Conservation (phyloP, 2,888 invertebrate genomes). For the Dryomyza anilis region DNA sequence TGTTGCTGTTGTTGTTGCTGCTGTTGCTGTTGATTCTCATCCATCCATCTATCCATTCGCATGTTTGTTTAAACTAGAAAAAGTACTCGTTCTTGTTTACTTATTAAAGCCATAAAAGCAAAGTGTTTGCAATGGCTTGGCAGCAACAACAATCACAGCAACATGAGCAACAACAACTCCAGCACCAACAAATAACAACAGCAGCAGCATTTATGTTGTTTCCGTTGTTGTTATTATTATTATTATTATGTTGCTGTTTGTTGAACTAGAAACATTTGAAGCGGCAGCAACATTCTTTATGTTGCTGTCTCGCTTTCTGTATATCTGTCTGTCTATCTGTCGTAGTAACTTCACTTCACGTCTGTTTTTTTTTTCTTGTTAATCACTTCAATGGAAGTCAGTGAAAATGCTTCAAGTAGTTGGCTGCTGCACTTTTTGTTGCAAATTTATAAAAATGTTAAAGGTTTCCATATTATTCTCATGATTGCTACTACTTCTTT, state of each 20-base stretch:
- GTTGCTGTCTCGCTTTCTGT: too few species aligned
- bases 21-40: not conserved
- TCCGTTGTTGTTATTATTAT: slow-evolving; percentile 18
- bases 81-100: not conserved
- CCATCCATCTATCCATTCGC: not conserved
- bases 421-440: not conserved
- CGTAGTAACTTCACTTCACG: not conserved
- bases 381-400: slow-evolving; percentile 13
- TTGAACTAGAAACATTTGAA: slow-evolving; percentile 37
- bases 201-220: slow-evolving; percentile 16
- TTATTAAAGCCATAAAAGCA: slow-evolving; percentile 25
- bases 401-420: slow-evolving; percentile 3
- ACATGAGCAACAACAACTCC: not conserved
- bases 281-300: slow-evolving; percentile 25
- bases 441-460: slow-evolving; percentile 11
- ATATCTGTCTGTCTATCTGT: too few species aligned
- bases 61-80: slow-evolving; percentile 10
- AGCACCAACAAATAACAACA: not conserved
- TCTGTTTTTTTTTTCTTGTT: slow-evolving; percentile 2
- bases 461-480: too few species aligned
- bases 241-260: slow-evolving; percentile 27
- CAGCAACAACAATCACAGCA: too few species aligned
- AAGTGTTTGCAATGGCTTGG: slow-evolving; percentile 24
- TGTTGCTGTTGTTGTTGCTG: not conserved
- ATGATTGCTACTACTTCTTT: too few species aligned